A percentile compares a stretch with the other conserved stretches of the same genome.
These are phyloP conservation scores for Catocala nupta DNA, from an alignment of 2,888 invertebrate species.

Conservation along the genomic window DNA sequence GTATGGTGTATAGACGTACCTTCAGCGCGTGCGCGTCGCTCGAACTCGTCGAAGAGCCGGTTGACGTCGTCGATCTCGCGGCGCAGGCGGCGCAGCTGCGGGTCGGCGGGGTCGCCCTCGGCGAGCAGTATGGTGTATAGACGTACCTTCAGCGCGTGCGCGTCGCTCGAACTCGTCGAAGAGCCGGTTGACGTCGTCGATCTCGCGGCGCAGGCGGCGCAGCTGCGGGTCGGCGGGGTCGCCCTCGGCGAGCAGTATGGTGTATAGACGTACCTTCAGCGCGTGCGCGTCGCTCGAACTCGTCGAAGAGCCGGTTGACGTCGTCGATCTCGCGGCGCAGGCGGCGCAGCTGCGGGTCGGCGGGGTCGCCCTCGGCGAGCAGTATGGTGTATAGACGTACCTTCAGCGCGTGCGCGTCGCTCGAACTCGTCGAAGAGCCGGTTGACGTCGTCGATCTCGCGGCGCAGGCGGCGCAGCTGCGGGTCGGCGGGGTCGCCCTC, in stretches of 20 bases:
- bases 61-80: constrained; percentile 98
- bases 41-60: constrained; percentile 96
- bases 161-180: constrained; percentile 97
- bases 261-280: constrained; percentile 91
- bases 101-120: constrained; percentile 98
- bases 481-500: constrained; percentile 99
- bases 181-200: constrained; percentile 97
- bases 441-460: constrained; percentile 98
- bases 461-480: constrained; percentile 93
- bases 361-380: constrained; percentile 97
- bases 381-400: constrained; percentile 83
- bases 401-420: constrained; percentile 94
- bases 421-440: constrained; percentile 97
- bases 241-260: constrained; percentile 93
- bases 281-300: constrained; percentile 95
- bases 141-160: constrained; percentile 93
- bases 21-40: constrained; percentile 94
- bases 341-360: constrained; percentile 96
- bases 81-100: constrained; percentile 94
- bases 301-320: constrained; percentile 97
- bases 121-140: constrained; percentile 89
- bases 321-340: constrained; percentile 97
- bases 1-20: constrained; percentile 81
- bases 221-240: constrained; percentile 98
- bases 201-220: constrained; percentile 94